phyloP scores from a whole-genome alignment of 1,140 invertebrate genomes.

The Calephelis nemesis region DNA sequence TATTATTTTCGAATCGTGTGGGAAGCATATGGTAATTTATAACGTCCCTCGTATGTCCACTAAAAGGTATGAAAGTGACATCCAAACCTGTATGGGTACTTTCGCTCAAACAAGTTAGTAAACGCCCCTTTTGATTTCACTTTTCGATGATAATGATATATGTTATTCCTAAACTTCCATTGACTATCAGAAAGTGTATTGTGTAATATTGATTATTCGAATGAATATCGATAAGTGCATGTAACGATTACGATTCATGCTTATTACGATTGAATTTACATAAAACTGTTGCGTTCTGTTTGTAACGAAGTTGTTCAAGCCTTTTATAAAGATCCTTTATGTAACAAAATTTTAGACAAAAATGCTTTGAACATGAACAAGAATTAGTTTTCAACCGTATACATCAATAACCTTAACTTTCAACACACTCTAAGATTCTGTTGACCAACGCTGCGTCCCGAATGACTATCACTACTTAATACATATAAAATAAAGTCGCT shows the following conservation, averaged over 20 bases:
- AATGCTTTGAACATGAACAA: too few species aligned
- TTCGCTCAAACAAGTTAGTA: conserved; percentile 58
- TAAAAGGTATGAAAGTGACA: conserved; percentile 23
- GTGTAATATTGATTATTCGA: conserved; percentile 24
- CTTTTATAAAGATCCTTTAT: neutral
- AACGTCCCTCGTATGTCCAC: conserved; percentile 18
- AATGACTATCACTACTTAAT: too few species aligned
- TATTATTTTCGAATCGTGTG: neutral
- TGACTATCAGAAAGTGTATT: conserved; percentile 27
- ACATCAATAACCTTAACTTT: too few species aligned
- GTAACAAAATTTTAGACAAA: neutral
- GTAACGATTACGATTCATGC: conserved; percentile 26
- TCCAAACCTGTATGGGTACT: conserved; percentile 69
- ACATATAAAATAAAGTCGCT: too few species aligned
- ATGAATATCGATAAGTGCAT: conserved; percentile 29
- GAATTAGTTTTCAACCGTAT: too few species aligned
- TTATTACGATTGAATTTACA: conserved; percentile 13
- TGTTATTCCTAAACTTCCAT: conserved; percentile 22
- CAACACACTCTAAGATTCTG: too few species aligned
- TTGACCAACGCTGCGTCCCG: too few species aligned
- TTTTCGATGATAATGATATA: conserved; percentile 32
- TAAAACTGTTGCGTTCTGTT: neutral
- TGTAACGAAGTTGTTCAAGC: neutral
- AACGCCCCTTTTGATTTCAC: conserved; percentile 58
- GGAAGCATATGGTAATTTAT: conserved; percentile 7